Conservation (phyloP, 2,113 vertebrate genomes). For the Ondatra zibethicus region DNA sequence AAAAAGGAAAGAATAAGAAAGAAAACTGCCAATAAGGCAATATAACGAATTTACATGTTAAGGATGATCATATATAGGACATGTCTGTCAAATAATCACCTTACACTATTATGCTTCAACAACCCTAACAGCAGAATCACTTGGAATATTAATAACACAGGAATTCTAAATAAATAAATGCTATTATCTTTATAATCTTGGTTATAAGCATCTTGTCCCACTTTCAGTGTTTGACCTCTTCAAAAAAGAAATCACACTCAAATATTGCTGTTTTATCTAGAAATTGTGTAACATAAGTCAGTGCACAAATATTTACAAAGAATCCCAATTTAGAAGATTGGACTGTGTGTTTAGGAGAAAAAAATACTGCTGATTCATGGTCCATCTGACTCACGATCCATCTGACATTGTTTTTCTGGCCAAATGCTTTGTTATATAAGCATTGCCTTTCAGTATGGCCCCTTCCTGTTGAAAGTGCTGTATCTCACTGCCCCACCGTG, state of each 20-base stretch:
- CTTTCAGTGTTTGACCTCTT: background rate
- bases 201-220: background rate
- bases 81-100: constrained; percentile 52
- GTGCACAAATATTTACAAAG: constrained; percentile 22
- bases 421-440: constrained; percentile 62
- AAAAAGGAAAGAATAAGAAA: constrained; percentile 69
- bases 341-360: background rate
- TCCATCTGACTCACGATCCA: constrained; percentile 57
- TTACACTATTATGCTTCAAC: background rate
- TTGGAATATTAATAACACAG: background rate
- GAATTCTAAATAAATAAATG: constrained; percentile 30
- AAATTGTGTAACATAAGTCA: background rate
- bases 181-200: background rate
- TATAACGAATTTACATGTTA: constrained; percentile 54
- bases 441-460: constrained; percentile 8
- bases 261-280: background rate
- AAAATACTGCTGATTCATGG: constrained; percentile 30
- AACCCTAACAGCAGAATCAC: background rate
- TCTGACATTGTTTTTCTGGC: constrained; percentile 68
- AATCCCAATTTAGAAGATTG: background rate
- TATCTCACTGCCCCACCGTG: background rate
- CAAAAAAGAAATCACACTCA: background rate
- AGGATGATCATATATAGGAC: constrained; percentile 37
- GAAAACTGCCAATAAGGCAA: constrained; percentile 69
- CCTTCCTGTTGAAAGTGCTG: constrained; percentile 21